Evolutionary conservation across 2,113 vertebrate species (phyloP), one percentile per base, ranked within the genome.

Genomic region (Numenius arquata): DNA sequence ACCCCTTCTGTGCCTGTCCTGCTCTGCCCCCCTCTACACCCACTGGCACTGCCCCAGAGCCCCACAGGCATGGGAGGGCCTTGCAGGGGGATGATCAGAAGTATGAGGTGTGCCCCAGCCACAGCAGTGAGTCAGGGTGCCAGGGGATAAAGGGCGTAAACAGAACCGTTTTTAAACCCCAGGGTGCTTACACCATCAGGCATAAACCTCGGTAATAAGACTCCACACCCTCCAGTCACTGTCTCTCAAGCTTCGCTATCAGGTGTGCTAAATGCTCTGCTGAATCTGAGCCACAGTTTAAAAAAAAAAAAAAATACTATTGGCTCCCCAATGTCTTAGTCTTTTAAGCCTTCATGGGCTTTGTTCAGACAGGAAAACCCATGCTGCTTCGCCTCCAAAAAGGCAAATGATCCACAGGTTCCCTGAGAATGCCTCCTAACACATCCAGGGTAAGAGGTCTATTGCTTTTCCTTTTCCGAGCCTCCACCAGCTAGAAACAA

Each of bases 11-110:
- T 50, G 62, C 80, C 80, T 15, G 22, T 65, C 93, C 82, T 13
- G 11, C 13, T 12, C 53, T 89, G 86, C 70, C 80, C 73, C 40
- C 29, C 47, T 52, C 95, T 70, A 48, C 76, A 23, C 76, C 77
- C 87, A 6, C 84, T 96, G 96, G 95, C 95, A 47, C 48, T 59
- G 78, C 50, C 89, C 94, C 93, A 95, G 73, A 88, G 81, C 48
- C 77, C 96, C 80, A 61, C 0, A 0, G 63, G 96, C 77, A 1
- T 0, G 27, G 96, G 95, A 95, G 80, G 36, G 85, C 67, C 79
- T 58, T 85, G 55, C 58, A 11, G 10, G 73, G 56, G 56, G 88
- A 90, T 79, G 80, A 89, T 50, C 61, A 45, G 52, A 96, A 83
- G 56, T 84, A 95, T 59, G 62, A 85, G 79, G 36, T 62, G 94